Conservation (phyloP, 1,140 invertebrate genomes). For the Diorhabda carinulata region DNA sequence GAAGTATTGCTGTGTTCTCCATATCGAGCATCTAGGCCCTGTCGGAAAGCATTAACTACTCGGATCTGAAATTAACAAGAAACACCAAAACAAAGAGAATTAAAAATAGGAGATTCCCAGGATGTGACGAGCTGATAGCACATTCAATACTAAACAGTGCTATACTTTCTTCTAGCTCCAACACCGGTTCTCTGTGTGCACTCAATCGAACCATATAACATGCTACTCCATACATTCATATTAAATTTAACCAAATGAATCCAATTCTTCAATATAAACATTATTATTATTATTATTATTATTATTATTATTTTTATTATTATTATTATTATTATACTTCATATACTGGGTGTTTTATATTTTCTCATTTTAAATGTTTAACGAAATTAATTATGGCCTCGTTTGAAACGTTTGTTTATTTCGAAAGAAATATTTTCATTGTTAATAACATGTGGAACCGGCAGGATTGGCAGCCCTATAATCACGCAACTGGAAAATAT, state of each 20-base stretch:
- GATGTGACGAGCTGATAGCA: slow-evolving; percentile 44
- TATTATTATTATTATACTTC: no score
- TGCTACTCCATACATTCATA: slow-evolving; percentile 9
- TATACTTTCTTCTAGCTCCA: slow-evolving; percentile 34
- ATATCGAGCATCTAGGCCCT: slow-evolving; percentile 92
- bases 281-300: no score
- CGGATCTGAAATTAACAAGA: slow-evolving; percentile 79
- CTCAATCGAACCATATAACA: slow-evolving; percentile 11
- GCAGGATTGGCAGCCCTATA: no score
- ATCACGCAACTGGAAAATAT: no score
- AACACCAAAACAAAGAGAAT: slow-evolving; percentile 49
- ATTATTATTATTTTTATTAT: no score
- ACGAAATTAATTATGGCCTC: no score
- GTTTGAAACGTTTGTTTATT: no score
- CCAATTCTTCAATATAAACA: not conserved
- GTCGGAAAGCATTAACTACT: slow-evolving; percentile 98
- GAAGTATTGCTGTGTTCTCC: slow-evolving; percentile 86
- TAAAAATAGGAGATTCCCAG: slow-evolving; percentile 48
- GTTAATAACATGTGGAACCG: no score
- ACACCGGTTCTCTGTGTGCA: slow-evolving; percentile 31
- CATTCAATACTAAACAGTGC: slow-evolving; percentile 46
- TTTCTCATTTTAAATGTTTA: no score
- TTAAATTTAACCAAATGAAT: slow-evolving; percentile 15
- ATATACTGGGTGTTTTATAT: no score
- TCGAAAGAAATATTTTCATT: no score